phyloP scores from a whole-genome alignment of 2,888 invertebrate genomes.

The Macaria notata region DNA sequence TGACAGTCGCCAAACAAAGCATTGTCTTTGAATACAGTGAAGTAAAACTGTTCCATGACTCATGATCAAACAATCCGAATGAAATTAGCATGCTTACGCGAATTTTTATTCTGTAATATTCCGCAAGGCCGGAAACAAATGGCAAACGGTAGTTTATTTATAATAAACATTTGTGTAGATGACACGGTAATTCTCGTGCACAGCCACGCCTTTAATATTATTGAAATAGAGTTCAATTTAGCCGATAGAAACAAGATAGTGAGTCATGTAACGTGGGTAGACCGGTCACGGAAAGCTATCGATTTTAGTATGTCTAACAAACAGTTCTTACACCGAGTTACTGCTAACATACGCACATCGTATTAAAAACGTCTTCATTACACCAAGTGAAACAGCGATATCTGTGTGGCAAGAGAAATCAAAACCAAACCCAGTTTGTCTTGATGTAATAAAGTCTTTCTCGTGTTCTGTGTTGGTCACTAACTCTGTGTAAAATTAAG shows the following conservation, averaged over 20 bases:
- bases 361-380: too few relatives aligned
- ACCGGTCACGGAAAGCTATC: slow-evolving; percentile 62
- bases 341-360: too few relatives aligned
- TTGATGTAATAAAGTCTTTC: too few relatives aligned
- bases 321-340: slow-evolving; percentile 7
- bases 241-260: slow-evolving; percentile 40
- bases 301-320: slow-evolving; percentile 52
- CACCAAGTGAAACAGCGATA: too few relatives aligned
- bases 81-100: slow-evolving; percentile 46
- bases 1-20: slow-evolving; percentile 2
- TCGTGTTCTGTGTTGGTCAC: too few relatives aligned
- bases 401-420: too few relatives aligned
- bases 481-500: background rate
- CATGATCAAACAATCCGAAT: slow-evolving; percentile 44
- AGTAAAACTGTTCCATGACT: slow-evolving; percentile 30
- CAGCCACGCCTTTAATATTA: slow-evolving; percentile 34
- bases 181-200: slow-evolving; percentile 39
- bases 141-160: slow-evolving; percentile 51
- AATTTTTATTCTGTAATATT: slow-evolving; percentile 45
- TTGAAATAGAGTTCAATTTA: slow-evolving; percentile 49
- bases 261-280: slow-evolving; percentile 57
- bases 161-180: slow-evolving; percentile 50
- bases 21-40: slow-evolving; percentile 16
- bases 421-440: too few relatives aligned
- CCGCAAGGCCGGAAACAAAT: slow-evolving; percentile 55